Base-by-base conservation (phyloP, 2,888 invertebrate genomes). In the Drosophila eohydei region DNA sequence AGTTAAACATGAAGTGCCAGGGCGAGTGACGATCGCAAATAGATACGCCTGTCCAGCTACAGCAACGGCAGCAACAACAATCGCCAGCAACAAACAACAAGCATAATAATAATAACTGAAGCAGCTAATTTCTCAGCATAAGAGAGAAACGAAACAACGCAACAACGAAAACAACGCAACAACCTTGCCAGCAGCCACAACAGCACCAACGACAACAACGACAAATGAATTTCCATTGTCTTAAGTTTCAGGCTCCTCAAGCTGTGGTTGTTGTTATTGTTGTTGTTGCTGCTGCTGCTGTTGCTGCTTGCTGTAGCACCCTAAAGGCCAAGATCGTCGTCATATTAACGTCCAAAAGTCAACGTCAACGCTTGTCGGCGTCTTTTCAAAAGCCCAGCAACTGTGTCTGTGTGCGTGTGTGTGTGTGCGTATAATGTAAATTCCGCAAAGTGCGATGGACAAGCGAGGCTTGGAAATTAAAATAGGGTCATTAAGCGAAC, bases 311-410 rank as follows among this genome's bases (percentile, higher is more conserved):
- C 51, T 52, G 44, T 55, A 81, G 81, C 84, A 87, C 89, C 83
- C 83, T 72, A 90, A 90, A 87, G 90, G 89, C 86, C 86, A 87
- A 90, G 90, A 87, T 90, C 83, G 89, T 89, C 83, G 79, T 89
- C 90, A 90, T 88, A 86, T 90, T 86, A 86, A 70, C 87, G 87
- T 89, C 88, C 88, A 88, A 89, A 84, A 84, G 85, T 85, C 83
- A 88, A 83, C 85, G 76, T 70, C 83, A 50, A 50, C 50, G 85
- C 89, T 78, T 87, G 89, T 87, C 72, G 88, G 89, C 88, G 71
- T 67, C 86, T 84, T 79, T 81, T 88, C 86, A 88, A 89, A 88
- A 89, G 85, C 74, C 76, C 55, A 85, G 62, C 77, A 63, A 73
- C 86, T 69, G 65, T 74, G 14, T 8, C 6, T 46, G 28, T 48